Evolutionary conservation across 2,888 invertebrate species (phyloP), one percentile per base, ranked within the genome.

Genomic region (Caradrina clavipalpis): DNA sequence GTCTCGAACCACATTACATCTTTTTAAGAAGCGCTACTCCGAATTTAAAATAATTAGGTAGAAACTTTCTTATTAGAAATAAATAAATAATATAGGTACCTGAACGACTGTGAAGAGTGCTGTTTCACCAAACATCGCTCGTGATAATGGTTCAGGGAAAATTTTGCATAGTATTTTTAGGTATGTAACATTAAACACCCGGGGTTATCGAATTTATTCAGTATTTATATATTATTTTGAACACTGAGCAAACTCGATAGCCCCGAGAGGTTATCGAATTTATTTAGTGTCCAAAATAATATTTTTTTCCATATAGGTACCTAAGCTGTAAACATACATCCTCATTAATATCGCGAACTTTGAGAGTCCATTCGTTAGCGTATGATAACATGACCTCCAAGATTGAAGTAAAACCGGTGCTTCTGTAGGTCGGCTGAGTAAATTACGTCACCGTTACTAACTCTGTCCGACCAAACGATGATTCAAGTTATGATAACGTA

Each of bases 401-500:
- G 62, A 67, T 71, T 70, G 35, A 81, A 78, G 64, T 78, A 77
- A 87, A 89, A 92, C 92, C 89, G 87, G 92, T 90, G 89, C 76
- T 83, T 89, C 89, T 92, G 89, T 92, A 92, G 91, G 92, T 90
- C 92, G 88, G 92, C 90, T 92, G 88, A 77, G 80, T 78, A 80
- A 73, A 90, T 94, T 93, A 92, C 94, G 93, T 95, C 94, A 95
- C 91, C 94, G 94, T 91, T 82, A 85, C 80, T 81, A 81, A 73
- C 74, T 82, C 80, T 73, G 83, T 71, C 75, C 74, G 82, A 81
- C 86, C 80, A 82, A 70, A 76, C 68, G 88, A 90, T 93, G 91
- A 93, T 88, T 92, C 93, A 93, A 91, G 84, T 83, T 73, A 74
- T 86, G 85, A 81, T 87, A 87, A 82, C 86, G 88, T 86, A 87